Conservation (phyloP, 2,888 invertebrate genomes). For the Lithodes maja region DNA sequence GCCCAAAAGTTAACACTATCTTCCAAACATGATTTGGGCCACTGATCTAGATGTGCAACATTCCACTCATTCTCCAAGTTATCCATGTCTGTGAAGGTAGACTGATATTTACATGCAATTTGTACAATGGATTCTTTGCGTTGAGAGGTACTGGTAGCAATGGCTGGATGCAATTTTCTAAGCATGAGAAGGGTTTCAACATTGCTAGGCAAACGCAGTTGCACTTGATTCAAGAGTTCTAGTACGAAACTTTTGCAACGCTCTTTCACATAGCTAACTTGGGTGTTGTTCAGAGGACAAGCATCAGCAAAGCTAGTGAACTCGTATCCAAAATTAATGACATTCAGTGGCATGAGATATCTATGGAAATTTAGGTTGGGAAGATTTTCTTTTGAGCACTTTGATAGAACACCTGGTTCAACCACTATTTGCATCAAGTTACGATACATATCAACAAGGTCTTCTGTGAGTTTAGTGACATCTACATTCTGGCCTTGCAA, state of each 20-base stretch:
- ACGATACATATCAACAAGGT: slow-evolving; percentile 37
- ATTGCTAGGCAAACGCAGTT: slow-evolving; percentile 18
- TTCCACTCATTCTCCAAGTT: slow-evolving; percentile 22
- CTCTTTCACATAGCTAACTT: slow-evolving; percentile 23
- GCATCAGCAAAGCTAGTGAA: slow-evolving; percentile 29
- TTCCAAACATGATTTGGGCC: slow-evolving; percentile 22
- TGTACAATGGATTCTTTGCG: slow-evolving; percentile 29
- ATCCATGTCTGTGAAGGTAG: slow-evolving; percentile 12
- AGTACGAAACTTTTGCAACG: slow-evolving; percentile 3
- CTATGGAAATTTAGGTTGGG: slow-evolving; percentile 30
- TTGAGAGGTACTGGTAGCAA: slow-evolving; percentile 41
- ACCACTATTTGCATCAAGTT: slow-evolving; percentile 40
- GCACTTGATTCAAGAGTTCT: slow-evolving; percentile 32
- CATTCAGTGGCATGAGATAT: slow-evolving; percentile 26
- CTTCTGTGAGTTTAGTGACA: slow-evolving; percentile 31
- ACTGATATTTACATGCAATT: slow-evolving; percentile 5
- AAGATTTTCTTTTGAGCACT: slow-evolving; percentile 37
- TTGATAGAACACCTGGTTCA: slow-evolving; percentile 21
- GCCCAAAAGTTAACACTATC: slow-evolving; percentile 13
- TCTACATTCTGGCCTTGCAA: slow-evolving; percentile 47
- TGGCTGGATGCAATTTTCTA: slow-evolving; percentile 26
- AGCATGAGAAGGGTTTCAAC: slow-evolving; percentile 33
- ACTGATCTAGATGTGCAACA: background rate
- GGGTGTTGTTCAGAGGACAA: slow-evolving; percentile 12
- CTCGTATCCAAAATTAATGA: slow-evolving; percentile 36